Percentiles rank a stretch among this genome's conserved stretches.
Evolutionary conservation across 2,888 invertebrate species (phyloP).

Genomic region (Morpho deidamia): DNA sequence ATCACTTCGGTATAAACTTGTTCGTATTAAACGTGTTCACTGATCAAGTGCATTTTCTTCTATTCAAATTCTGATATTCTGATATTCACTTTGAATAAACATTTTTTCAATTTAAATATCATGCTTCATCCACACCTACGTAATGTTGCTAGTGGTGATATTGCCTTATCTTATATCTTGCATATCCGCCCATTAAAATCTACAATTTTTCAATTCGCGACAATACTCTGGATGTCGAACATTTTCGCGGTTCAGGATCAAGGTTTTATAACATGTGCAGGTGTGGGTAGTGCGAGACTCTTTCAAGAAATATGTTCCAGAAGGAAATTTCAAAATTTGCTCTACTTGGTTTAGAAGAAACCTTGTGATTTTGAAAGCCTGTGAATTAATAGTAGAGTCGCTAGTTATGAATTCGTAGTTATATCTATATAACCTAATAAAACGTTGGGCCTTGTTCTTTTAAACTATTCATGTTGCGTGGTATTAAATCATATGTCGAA

Average conservation of each 20-base stretch:
- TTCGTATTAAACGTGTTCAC: conserved; percentile 1
- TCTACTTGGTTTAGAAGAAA: conserved; percentile 8
- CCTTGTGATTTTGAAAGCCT: conserved; percentile 22
- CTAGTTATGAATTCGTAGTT: conserved; percentile 71
- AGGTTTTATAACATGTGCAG: neutral
- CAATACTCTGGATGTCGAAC: neutral
- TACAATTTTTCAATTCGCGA: neutral
- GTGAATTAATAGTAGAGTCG: conserved; percentile 63
- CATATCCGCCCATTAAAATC: conserved; percentile 1
- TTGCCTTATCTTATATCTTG: neutral
- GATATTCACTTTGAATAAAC: neutral
- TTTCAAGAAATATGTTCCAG: conserved; percentile 8
- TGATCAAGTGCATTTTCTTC: neutral
- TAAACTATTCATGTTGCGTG: conserved; percentile 71
- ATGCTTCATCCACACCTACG: conserved; percentile 8
- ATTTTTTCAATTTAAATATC: neutral
- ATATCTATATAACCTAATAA: conserved; percentile 50
- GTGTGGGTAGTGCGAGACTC: conserved; percentile 8
- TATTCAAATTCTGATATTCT: conserved; percentile 2
- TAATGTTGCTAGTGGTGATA: neutral
- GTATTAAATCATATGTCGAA: conserved; percentile 60
- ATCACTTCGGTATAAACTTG: conserved; percentile 13
- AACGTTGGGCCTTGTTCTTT: conserved; percentile 55
- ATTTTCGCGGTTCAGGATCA: neutral
- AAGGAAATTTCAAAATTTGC: conserved; percentile 9